A percentile compares a stretch with the other conserved stretches of the same genome.
phyloP scores from a whole-genome alignment of 2,113 vertebrate genomes.

The Cygnus atratus region DNA sequence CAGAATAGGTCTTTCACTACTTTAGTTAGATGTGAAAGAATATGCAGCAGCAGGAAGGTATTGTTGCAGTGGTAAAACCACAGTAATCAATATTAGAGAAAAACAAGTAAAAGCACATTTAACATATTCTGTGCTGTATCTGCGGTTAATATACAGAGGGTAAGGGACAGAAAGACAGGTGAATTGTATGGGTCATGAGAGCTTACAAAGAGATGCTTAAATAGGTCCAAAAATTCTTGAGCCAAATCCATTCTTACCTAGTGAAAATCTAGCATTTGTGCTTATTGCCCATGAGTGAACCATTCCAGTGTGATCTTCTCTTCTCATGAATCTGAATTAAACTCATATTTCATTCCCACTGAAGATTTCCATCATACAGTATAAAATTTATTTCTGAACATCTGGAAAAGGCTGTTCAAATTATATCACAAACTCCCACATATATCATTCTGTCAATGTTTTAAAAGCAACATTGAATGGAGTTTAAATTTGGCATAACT shows the following conservation, averaged over 20 bases:
- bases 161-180: neutral
- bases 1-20: neutral
- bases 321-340: neutral
- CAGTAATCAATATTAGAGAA: neutral
- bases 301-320: neutral
- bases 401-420: neutral
- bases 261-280: fast-evolving
- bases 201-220: neutral
- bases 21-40: neutral
- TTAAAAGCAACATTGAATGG: neutral
- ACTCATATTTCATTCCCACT: neutral
- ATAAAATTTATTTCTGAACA: neutral
- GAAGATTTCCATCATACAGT: neutral
- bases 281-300: neutral
- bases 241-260: neutral
- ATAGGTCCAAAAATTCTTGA: neutral
- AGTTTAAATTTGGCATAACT: neutral
- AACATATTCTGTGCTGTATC: neutral
- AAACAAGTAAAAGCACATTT: neutral
- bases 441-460: neutral
- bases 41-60: neutral
- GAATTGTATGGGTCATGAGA: neutral
- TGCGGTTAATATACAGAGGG: neutral
- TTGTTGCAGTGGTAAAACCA: neutral
- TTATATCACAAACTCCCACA: neutral